These are phyloP conservation scores for Mellilla xanthometata DNA, from an alignment of 2,888 invertebrate species.

Conservation along the genomic window DNA sequence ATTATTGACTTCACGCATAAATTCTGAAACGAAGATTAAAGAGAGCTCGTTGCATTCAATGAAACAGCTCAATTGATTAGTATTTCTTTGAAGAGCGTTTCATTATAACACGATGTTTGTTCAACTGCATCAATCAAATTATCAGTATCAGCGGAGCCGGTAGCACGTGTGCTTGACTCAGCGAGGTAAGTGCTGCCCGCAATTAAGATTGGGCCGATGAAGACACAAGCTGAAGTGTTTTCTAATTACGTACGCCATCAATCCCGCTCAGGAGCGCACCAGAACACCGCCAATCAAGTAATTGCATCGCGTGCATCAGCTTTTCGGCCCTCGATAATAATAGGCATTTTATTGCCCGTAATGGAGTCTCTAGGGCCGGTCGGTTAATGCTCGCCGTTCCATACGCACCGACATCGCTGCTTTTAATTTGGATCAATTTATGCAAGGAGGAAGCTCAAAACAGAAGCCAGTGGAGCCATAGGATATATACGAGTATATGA, in stretches of 20 bases:
- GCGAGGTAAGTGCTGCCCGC: constrained; percentile 76
- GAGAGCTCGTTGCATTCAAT: no score
- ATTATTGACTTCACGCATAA: no score
- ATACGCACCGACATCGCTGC: constrained; percentile 58
- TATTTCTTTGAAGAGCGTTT: constrained; percentile 13
- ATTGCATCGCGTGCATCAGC: constrained; percentile 83
- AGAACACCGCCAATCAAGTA: constrained; percentile 81
- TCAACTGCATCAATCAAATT: constrained; percentile 44
- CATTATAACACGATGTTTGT: constrained; percentile 25
- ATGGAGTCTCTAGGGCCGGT: constrained; percentile 80
- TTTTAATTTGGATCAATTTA: constrained; percentile 78
- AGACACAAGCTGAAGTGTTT: constrained; percentile 82
- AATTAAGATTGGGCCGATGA: constrained; percentile 78
- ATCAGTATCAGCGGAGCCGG: constrained; percentile 39
- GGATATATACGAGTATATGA: no score
- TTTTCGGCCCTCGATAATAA: constrained; percentile 82
- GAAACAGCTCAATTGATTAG: background rate
- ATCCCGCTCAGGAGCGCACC: constrained; percentile 70
- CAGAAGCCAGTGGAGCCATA: no score
- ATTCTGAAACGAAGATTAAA: no score
- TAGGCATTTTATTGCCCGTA: constrained; percentile 81
- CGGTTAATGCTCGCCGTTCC: constrained; percentile 68
- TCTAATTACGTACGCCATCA: constrained; percentile 81
- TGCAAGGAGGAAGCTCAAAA: constrained; percentile 60
- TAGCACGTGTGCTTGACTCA: constrained; percentile 74